Percentiles rank a stretch among this genome's conserved stretches.
phyloP scores from a whole-genome alignment of 2,888 invertebrate genomes.

The Chloroclysta siterata region DNA sequence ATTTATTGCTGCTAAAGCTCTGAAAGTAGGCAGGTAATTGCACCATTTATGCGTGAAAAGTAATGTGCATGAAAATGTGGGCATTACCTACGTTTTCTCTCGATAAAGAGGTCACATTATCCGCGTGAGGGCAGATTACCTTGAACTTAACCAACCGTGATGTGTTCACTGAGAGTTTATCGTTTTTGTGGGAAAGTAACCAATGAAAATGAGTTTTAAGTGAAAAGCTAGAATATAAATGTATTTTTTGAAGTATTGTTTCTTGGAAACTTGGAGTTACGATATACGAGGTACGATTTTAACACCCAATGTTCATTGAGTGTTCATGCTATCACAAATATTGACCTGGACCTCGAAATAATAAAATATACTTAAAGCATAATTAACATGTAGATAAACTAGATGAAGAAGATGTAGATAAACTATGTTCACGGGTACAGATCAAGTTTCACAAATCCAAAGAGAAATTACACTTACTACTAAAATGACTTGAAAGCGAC shows the following conservation, averaged over 20 bases:
- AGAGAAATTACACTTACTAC: no score
- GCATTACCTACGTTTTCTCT: constrained; percentile 33
- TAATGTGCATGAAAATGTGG: constrained; percentile 39
- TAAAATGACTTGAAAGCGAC: no score
- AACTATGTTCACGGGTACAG: no score
- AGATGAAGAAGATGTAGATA: no score
- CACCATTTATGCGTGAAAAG: constrained; percentile 36
- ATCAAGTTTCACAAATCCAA: no score
- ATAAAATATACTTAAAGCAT: no score
- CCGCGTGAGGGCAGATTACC: constrained; percentile 39
- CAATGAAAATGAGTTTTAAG: constrained; percentile 2
- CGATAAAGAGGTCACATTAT: constrained; percentile 43
- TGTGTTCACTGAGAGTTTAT: constrained; percentile 21
- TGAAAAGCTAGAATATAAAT: background rate
- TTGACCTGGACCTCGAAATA: no score
- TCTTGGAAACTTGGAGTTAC: no score
- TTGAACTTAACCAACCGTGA: constrained; percentile 29
- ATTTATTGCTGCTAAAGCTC: background rate
- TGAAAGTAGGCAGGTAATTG: constrained; percentile 32
- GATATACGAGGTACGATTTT: no score
- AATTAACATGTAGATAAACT: no score
- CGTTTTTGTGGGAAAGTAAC: constrained; percentile 23
- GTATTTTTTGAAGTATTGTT: background rate
- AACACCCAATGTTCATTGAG: no score
- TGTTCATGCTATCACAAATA: no score